Evolutionary conservation across 2,113 vertebrate genomes (phyloP).

Genomic region (Thalassarche chlororhynchos): DNA sequence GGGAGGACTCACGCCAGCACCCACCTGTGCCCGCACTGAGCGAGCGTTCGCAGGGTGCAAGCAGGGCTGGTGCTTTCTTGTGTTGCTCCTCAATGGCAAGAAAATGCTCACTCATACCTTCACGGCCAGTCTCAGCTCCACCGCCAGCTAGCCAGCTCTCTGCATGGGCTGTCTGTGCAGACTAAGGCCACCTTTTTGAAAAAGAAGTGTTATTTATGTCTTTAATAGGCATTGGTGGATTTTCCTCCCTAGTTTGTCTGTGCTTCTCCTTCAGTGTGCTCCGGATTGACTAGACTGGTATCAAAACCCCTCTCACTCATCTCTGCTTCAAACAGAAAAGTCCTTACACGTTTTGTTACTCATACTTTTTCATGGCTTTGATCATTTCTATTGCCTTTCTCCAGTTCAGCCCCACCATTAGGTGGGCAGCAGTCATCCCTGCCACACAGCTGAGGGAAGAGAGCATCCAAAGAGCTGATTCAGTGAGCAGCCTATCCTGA

Average conservation of each 20-base stretch:
- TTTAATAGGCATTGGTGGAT: not conserved
- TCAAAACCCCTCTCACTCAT: not conserved
- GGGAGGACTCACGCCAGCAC: not conserved
- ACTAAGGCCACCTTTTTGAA: not conserved
- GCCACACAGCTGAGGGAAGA: not conserved
- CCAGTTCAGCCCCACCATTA: not conserved
- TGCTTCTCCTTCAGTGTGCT: not conserved
- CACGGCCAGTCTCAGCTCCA: not conserved
- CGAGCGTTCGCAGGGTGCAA: not conserved
- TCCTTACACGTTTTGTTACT: not conserved
- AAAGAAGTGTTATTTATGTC: not conserved
- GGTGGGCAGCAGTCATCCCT: not conserved
- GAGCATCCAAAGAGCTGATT: not conserved
- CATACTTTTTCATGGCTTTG: not conserved
- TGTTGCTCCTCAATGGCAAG: not conserved
- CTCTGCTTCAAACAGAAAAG: not conserved
- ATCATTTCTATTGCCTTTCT: not conserved
- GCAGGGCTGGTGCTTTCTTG: not conserved
- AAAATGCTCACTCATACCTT: not conserved
- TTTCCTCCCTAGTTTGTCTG: not conserved
- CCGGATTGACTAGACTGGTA: not conserved
- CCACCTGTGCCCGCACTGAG: not conserved
- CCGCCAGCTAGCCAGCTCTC: not conserved
- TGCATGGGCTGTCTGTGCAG: not conserved
- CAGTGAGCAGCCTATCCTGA: not conserved